phyloP scores from a whole-genome alignment of 2,797 vertebrate species.

The Galaxias olidus region DNA sequence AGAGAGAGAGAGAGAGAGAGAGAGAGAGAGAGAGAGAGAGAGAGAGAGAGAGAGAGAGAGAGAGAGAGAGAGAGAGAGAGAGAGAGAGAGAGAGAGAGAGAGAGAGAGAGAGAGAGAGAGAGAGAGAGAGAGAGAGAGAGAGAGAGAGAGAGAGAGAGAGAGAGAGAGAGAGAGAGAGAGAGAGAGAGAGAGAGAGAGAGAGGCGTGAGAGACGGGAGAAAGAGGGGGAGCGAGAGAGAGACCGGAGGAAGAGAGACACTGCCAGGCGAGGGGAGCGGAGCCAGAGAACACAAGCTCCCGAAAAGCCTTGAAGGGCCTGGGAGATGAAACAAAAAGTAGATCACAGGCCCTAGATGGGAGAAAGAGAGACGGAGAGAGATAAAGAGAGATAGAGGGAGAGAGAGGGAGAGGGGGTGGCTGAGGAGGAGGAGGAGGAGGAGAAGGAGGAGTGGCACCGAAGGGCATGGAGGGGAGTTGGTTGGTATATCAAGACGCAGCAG shows the following conservation, averaged over 20 bases:
- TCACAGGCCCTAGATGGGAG: slow-evolving; percentile 37
- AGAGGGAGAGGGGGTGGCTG: slow-evolving; percentile 22
- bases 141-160: slow-evolving; percentile 15
- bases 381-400: slow-evolving; percentile 19
- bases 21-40: too few relatives aligned
- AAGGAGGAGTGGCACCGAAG: slow-evolving; percentile 26
- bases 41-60: slow-evolving; percentile 14
- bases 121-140: too few relatives aligned
- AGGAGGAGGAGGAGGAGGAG: slow-evolving; percentile 7
- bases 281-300: slow-evolving; percentile 35
- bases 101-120: slow-evolving; percentile 14
- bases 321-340: slow-evolving; percentile 60
- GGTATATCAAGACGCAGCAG: slow-evolving; percentile 43
- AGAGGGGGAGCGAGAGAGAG: slow-evolving; percentile 13
- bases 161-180: slow-evolving; percentile 13
- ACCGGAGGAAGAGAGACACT: too few relatives aligned
- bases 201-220: too few relatives aligned
- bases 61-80: slow-evolving; percentile 5
- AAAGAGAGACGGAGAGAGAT: too few relatives aligned
- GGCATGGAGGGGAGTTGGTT: too few relatives aligned
- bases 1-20: slow-evolving; percentile 13
- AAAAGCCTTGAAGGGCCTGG: slow-evolving; percentile 34
- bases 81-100: neutral
- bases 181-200: too few relatives aligned
- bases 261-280: slow-evolving; percentile 21